phyloP scores from a whole-genome alignment of 2,113 vertebrate genomes.

The Solenodon paradoxus region DNA sequence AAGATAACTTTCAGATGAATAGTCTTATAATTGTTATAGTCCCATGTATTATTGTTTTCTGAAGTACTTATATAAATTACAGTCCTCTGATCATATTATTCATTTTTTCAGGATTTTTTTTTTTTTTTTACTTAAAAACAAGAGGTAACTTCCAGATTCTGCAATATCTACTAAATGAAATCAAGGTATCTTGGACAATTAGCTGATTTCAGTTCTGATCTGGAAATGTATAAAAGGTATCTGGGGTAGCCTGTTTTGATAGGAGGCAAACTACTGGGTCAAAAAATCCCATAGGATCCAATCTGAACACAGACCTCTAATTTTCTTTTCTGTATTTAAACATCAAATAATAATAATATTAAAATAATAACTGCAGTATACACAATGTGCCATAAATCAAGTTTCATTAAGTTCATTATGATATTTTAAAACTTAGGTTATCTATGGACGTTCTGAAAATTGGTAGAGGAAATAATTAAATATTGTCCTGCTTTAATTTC shows the following conservation, averaged over 20 bases:
- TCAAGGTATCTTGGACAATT: background rate
- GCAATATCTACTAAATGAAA: background rate
- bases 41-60: background rate
- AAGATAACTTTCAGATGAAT: background rate
- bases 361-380: background rate
- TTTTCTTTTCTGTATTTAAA: no score
- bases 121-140: no score
- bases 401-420: background rate
- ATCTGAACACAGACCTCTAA: background rate
- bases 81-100: background rate
- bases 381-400: background rate
- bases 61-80: background rate
- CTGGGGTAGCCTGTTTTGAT: background rate
- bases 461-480: background rate
- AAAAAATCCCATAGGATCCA: background rate
- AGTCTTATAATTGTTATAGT: background rate
- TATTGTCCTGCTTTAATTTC: background rate
- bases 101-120: background rate
- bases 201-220: background rate
- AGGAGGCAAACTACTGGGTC: background rate
- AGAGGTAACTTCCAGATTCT: background rate
- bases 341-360: background rate
- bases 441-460: background rate
- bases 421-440: background rate
- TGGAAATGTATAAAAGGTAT: background rate